These are phyloP conservation scores for Melitaea athalia DNA, from an alignment of 2,888 invertebrate species.

Conservation along the genomic window DNA sequence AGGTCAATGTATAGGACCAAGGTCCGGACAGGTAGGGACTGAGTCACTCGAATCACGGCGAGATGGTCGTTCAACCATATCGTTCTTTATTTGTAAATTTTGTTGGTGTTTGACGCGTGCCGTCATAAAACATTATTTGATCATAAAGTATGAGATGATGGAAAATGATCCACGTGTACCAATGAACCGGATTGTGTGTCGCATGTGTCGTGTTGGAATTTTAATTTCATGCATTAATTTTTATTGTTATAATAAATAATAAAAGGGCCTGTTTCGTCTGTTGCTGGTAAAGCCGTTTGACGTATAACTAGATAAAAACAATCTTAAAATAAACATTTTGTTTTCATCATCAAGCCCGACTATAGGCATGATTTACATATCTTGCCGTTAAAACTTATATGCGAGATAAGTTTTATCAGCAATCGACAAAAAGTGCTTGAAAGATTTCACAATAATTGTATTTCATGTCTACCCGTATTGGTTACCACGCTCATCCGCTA, in stretches of 20 bases:
- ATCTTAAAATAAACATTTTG: too few species aligned
- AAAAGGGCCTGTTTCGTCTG: too few species aligned
- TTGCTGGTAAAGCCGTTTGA: too few species aligned
- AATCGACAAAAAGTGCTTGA: too few species aligned
- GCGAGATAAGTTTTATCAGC: too few species aligned
- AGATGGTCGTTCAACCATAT: conserved; percentile 77
- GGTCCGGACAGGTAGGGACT: conserved; percentile 63
- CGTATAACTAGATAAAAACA: too few species aligned
- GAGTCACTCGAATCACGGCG: conserved; percentile 75
- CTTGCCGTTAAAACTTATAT: too few species aligned
- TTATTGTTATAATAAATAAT: neutral
- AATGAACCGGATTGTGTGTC: neutral
- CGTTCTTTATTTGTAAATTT: conserved; percentile 74
- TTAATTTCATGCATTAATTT: neutral
- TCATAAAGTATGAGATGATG: conserved; percentile 24
- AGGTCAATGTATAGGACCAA: conserved; percentile 39
- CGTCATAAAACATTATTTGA: conserved; percentile 40
- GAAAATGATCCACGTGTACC: conserved; percentile 4
- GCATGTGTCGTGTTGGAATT: neutral
- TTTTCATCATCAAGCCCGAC: too few species aligned
- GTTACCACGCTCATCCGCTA: too few species aligned
- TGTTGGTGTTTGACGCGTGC: conserved; percentile 60
- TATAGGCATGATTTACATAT: too few species aligned
- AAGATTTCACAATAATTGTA: too few species aligned
- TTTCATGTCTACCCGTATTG: too few species aligned